Conservation (phyloP, 2,888 invertebrate species). For the Nebria brevicollis region DNA sequence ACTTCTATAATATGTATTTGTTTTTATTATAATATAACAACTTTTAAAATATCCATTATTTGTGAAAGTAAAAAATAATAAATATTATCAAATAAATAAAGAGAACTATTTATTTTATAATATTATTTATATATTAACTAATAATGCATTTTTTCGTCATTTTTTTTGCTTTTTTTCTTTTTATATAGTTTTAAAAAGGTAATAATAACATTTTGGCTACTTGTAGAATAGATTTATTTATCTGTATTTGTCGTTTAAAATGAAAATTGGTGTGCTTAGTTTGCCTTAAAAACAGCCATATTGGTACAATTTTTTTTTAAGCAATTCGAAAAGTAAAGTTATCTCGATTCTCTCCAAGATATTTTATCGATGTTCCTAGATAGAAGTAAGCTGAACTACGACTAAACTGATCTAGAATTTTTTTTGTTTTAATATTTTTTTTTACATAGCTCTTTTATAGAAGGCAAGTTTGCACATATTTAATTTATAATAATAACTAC, state of each 20-base stretch:
- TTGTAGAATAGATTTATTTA: neutral
- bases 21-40: slow-evolving; percentile 27
- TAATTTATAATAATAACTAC: slow-evolving; percentile 9
- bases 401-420: slow-evolving; percentile 33
- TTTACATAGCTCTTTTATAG: slow-evolving; percentile 45
- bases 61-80: slow-evolving; percentile 47
- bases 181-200: neutral
- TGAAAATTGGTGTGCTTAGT: slow-evolving; percentile 17
- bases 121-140: slow-evolving; percentile 35
- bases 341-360: neutral
- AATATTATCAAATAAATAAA: slow-evolving; percentile 37
- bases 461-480: slow-evolving; percentile 45
- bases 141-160: slow-evolving; percentile 28
- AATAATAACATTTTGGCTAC: slow-evolving; percentile 30
- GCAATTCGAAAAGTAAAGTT: neutral
- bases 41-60: slow-evolving; percentile 40
- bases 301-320: neutral
- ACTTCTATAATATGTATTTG: slow-evolving; percentile 16
- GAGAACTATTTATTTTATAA: slow-evolving; percentile 19
- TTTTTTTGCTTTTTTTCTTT: neutral
- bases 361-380: neutral
- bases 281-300: neutral
- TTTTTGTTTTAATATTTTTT: slow-evolving; percentile 1
- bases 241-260: neutral
- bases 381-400: neutral